Evolutionary conservation across 2,113 vertebrate genomes (phyloP).

Genomic region (Illadopsis cleaveri): DNA sequence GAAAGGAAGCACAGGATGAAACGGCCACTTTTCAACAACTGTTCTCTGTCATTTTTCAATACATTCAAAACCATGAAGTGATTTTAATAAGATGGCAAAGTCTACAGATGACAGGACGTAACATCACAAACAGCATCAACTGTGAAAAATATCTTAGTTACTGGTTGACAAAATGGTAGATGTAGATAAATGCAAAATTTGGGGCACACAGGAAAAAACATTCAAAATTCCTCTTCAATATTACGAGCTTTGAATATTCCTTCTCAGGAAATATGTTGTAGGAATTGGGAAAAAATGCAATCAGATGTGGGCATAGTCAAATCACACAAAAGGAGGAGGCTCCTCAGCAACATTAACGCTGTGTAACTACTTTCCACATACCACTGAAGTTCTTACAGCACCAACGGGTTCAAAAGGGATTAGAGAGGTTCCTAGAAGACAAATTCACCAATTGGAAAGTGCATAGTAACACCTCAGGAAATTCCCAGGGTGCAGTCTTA

Average conservation of each 20-base stretch:
- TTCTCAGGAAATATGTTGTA: background rate
- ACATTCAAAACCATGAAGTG: background rate
- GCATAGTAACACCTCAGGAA: background rate
- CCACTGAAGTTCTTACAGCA: background rate
- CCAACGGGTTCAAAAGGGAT: background rate
- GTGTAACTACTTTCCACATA: background rate
- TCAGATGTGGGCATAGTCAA: background rate
- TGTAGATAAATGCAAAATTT: background rate
- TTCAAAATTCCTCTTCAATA: background rate
- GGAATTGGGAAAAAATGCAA: background rate
- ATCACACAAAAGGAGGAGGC: background rate
- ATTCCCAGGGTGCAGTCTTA: background rate
- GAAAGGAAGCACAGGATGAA: background rate
- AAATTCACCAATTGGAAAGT: background rate
- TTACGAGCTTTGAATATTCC: background rate
- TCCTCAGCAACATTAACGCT: background rate
- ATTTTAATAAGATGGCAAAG: background rate
- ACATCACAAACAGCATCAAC: background rate
- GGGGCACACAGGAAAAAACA: background rate
- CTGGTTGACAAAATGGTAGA: background rate
- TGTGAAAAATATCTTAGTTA: background rate
- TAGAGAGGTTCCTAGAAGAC: background rate
- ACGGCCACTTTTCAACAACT: background rate
- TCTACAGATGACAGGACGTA: background rate
- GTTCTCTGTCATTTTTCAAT: background rate